Percentiles rank a stretch among this genome's conserved stretches.
These are phyloP conservation scores for Phaedon cochleariae DNA, from an alignment of 2,888 invertebrate genomes.

Conservation along the genomic window DNA sequence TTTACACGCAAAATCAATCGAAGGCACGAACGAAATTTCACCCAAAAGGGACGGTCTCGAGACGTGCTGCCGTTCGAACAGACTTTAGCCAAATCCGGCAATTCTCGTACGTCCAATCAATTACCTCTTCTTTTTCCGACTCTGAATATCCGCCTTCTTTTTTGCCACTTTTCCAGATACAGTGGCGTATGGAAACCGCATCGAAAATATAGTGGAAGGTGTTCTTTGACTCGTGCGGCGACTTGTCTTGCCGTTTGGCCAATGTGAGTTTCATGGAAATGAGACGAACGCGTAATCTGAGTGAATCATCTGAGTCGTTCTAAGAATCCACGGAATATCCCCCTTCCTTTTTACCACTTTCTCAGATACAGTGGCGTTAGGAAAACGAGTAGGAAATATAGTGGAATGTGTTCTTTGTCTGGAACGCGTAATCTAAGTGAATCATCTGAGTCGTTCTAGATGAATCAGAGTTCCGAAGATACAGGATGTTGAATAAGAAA, in stretches of 20 bases:
- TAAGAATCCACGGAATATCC: background rate
- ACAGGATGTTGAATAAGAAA: too few relatives aligned
- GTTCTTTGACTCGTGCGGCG: too few relatives aligned
- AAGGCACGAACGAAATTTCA: slow-evolving; percentile 40
- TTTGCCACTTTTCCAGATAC: background rate
- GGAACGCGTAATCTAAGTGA: too few relatives aligned
- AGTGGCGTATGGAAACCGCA: slow-evolving; percentile 3
- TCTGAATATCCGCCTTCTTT: slow-evolving; percentile 14
- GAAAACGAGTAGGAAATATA: too few relatives aligned
- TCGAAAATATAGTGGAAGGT: too few relatives aligned
- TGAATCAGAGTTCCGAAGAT: too few relatives aligned
- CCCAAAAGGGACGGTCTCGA: slow-evolving; percentile 29
- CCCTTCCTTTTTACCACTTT: slow-evolving; percentile 1
- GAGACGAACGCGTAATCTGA: too few relatives aligned
- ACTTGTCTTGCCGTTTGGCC: background rate
- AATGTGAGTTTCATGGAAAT: too few relatives aligned
- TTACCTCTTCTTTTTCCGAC: slow-evolving; percentile 25
- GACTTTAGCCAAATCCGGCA: slow-evolving; percentile 50
- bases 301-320: too few relatives aligned
- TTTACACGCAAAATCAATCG: slow-evolving; percentile 43
- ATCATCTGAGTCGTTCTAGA: too few relatives aligned
- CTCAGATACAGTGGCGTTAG: background rate
- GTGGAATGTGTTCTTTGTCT: too few relatives aligned
- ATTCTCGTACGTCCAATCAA: slow-evolving; percentile 49
- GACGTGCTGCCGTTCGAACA: slow-evolving; percentile 39